These are phyloP conservation scores for Gonocerus acuteangulatus DNA, from an alignment of 2,888 invertebrate species.

Conservation along the genomic window DNA sequence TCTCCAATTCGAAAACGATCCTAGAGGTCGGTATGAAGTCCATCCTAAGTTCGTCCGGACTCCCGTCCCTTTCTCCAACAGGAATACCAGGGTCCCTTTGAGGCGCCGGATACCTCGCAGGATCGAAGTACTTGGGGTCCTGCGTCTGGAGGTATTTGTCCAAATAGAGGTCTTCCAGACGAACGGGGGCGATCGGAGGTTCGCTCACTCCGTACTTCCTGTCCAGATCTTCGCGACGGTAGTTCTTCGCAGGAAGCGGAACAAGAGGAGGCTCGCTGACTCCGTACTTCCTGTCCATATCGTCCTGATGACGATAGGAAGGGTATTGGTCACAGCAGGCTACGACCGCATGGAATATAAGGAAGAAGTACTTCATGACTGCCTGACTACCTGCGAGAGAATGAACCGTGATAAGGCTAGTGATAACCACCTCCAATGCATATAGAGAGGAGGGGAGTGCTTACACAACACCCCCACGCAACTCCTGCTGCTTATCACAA, in stretches of 20 bases:
- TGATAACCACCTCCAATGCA: neutral
- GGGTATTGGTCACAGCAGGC: slow-evolving; percentile 17
- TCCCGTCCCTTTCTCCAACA: slow-evolving; percentile 23
- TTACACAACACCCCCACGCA: slow-evolving; percentile 1
- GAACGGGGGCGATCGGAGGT: neutral
- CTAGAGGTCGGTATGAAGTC: slow-evolving; percentile 41
- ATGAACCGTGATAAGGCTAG: neutral
- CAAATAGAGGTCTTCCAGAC: slow-evolving; percentile 32
- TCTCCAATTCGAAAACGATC: slow-evolving; percentile 54
- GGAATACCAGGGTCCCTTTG: neutral
- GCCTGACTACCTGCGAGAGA: neutral
- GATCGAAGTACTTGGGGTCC: slow-evolving; percentile 36
- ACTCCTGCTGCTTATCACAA: too few species aligned
- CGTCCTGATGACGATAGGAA: slow-evolving; percentile 15
- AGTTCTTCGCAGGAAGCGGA: neutral
- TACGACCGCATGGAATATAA: neutral
- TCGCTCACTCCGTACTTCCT: slow-evolving; percentile 1
- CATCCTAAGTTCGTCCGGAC: slow-evolving; percentile 17
- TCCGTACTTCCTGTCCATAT: neutral
- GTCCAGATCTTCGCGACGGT: slow-evolving; percentile 1
- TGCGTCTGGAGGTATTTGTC: slow-evolving; percentile 36
- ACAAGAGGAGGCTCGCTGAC: neutral
- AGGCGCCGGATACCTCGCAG: slow-evolving; percentile 28
- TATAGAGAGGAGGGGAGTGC: neutral
- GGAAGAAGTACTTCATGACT: slow-evolving; percentile 11